Conservation (phyloP, 2,888 invertebrate species). For the Papilio demoleus region DNA sequence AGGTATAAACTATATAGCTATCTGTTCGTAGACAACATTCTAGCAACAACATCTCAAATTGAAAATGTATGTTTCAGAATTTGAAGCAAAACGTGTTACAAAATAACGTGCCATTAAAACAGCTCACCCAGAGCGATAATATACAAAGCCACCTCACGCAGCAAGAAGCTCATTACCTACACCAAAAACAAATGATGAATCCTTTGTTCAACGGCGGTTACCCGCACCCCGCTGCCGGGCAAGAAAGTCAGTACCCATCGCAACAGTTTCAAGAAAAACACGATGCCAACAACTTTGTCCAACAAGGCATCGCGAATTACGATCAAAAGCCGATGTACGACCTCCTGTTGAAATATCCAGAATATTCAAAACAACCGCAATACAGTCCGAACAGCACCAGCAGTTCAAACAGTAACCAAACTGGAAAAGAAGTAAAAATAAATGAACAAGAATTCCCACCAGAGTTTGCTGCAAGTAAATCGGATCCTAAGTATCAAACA, state of each 20-base stretch:
- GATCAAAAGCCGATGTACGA: conserved; percentile 76
- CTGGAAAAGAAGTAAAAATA: conserved; percentile 76
- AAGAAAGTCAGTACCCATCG: conserved; percentile 67
- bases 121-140: conserved; percentile 77
- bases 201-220: conserved; percentile 76
- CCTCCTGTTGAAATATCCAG: conserved; percentile 76
- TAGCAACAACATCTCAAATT: background rate
- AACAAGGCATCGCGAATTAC: conserved; percentile 79
- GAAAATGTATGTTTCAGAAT: conserved; percentile 58
- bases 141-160: conserved; percentile 76
- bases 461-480: conserved; percentile 91
- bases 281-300: conserved; percentile 70
- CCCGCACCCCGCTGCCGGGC: conserved; percentile 63
- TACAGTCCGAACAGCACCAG: conserved; percentile 84
- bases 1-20: conserved; percentile 56
- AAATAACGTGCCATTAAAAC: conserved; percentile 82
- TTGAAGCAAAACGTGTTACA: conserved; percentile 79
- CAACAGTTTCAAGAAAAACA: conserved; percentile 74
- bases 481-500: conserved; percentile 96
- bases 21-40: background rate
- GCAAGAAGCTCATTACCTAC: conserved; percentile 79
- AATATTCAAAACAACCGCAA: conserved; percentile 79
- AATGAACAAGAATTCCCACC: conserved; percentile 84
- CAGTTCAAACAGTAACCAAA: conserved; percentile 79
- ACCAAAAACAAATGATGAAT: conserved; percentile 81